Evolutionary conservation across 2,113 vertebrate species (phyloP), one percentile per base, ranked within the genome.

Genomic region (Promerops cafer): DNA sequence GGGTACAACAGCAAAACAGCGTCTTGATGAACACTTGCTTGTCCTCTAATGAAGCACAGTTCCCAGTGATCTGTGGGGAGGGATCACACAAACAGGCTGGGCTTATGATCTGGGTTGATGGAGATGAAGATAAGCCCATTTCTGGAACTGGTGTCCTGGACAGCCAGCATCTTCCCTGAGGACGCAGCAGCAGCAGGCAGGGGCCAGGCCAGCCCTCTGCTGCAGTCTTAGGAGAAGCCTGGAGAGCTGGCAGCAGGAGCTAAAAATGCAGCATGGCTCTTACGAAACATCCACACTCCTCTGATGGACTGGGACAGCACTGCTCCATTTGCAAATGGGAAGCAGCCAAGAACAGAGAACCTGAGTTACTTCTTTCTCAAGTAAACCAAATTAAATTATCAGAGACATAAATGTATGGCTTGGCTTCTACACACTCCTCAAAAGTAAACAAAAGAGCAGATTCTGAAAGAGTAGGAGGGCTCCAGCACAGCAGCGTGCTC

Each of bases 111-210:
- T 64, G 33, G 21, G 53, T 56, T 88, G 71, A 84, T 19, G 30
- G 42, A 95, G 85, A 57, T 63, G 71, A 93, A 65, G 40, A 90
- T 95, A 94, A 91, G 78, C 70, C 69, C 81, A 8, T 83, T 96
- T 92, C 86, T 94, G 53, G 69, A 97, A 92, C 69, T 49, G 8
- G 68, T 87, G 88, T 80, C 68, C 74, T 13, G 9, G 86, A 78
- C 40, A 72, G 74, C 66, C 95, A 93, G 90, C 65, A 79, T 19
- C 76, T 45, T 18, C 20, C 19, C 13, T 4, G 3, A 2, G 0
- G 78, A 66, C n/a, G n/a, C n/a, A 27, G 49, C 5, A 77, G n/a
- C 24, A 74, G 53, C 4, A 13, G 4, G 39, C 19, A 72, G 20
- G n/a, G 44, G 21, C 7, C 1, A 9, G 31, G 40, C 27, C 27